Percentiles rank a stretch among this genome's conserved stretches.
These are phyloP conservation scores for Micronycteris hirsuta DNA, from an alignment of 2,113 vertebrate species.

Conservation along the genomic window DNA sequence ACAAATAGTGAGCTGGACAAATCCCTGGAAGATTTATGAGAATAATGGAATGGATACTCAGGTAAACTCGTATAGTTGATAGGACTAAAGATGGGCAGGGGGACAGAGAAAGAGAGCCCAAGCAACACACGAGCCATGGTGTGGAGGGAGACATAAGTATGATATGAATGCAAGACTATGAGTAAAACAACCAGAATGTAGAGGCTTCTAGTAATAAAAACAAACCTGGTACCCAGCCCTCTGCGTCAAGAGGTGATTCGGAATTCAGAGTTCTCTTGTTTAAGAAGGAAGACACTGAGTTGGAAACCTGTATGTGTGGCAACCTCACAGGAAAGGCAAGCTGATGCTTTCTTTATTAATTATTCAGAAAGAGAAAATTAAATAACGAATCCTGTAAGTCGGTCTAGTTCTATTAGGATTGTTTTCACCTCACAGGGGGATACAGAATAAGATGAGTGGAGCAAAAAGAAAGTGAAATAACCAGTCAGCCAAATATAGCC, in stretches of 20 bases:
- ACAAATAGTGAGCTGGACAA: neutral
- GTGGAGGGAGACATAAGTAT: neutral
- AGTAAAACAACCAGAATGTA: neutral
- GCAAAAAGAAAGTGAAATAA: constrained; percentile 70
- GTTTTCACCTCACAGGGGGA: constrained; percentile 62
- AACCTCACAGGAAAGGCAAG: neutral
- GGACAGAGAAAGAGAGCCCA: neutral
- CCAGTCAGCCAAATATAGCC: constrained; percentile 67
- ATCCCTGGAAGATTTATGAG: neutral
- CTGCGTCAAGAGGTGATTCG: neutral
- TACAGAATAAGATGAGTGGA: constrained; percentile 60
- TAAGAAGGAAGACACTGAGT: neutral
- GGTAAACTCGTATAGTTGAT: neutral
- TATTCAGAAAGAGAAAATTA: constrained; percentile 71
- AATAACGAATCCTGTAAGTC: constrained; percentile 35
- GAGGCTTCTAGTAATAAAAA: neutral
- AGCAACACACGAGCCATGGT: neutral
- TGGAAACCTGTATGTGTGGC: neutral
- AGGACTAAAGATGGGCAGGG: too few species aligned
- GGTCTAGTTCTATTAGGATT: constrained; percentile 50
- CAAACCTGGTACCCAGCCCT: neutral
- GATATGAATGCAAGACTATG: accelerated
- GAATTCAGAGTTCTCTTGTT: neutral
- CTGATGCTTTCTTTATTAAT: constrained; percentile 62
- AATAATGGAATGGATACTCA: neutral